Evolutionary conservation across 2,797 vertebrate genomes (phyloP).

Genomic region (Lutjanus campechanus): DNA sequence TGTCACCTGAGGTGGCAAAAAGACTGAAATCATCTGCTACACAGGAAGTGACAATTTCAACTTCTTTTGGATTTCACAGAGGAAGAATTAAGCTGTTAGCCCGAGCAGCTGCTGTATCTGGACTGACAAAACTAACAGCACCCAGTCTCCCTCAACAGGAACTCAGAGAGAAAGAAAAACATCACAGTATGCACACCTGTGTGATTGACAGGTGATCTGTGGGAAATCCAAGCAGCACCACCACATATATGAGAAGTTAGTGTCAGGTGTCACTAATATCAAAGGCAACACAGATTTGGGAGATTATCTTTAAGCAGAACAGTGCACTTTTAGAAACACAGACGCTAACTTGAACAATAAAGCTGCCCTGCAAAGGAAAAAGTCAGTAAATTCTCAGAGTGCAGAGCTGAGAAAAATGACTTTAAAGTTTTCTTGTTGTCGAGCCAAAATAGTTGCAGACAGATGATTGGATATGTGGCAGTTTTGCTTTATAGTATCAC

Average conservation of each 20-base stretch:
- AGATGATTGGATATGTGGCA: too few species aligned
- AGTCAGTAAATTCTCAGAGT: too few species aligned
- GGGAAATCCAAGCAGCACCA: neutral
- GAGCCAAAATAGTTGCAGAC: too few species aligned
- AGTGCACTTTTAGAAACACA: too few species aligned
- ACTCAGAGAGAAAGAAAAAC: neutral
- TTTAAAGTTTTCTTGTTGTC: too few species aligned
- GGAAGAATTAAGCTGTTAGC: neutral
- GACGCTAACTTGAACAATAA: too few species aligned
- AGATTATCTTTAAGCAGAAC: neutral
- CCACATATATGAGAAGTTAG: neutral
- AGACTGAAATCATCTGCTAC: neutral
- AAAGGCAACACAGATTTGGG: slow-evolving; percentile 1
- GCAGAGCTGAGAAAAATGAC: too few species aligned
- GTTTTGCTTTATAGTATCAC: too few species aligned
- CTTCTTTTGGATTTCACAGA: neutral
- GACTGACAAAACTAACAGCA: neutral
- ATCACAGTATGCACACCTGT: too few species aligned
- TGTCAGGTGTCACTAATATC: slow-evolving; percentile 2
- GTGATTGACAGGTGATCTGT: neutral
- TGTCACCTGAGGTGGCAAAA: neutral
- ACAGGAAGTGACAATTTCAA: too few species aligned
- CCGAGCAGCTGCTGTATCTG: neutral
- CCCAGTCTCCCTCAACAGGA: neutral
- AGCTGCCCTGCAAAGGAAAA: too few species aligned